These are phyloP conservation scores for Catostomus latipinnis DNA, from an alignment of 2,797 vertebrate genomes.

Conservation along the genomic window DNA sequence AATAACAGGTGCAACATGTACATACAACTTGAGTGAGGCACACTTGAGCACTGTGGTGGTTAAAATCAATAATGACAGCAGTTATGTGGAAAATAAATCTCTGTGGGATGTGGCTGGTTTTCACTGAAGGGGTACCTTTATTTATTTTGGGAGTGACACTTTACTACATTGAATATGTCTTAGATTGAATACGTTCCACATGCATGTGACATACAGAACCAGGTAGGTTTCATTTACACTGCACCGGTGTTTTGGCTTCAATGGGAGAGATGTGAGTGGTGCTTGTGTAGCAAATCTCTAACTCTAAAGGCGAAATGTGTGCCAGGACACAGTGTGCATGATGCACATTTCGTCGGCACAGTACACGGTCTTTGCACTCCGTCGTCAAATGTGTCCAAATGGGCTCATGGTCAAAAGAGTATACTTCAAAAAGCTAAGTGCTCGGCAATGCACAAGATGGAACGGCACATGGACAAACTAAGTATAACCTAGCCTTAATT, in stretches of 20 bases:
- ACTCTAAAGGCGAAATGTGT: too few relatives aligned
- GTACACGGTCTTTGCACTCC: too few relatives aligned
- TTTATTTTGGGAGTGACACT: neutral
- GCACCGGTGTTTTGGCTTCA: slow-evolving; percentile 10
- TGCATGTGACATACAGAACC: neutral
- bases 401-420: too few relatives aligned
- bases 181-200: neutral
- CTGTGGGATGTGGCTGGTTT: neutral
- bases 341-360: too few relatives aligned
- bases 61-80: neutral
- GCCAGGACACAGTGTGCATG: too few relatives aligned
- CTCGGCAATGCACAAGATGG: too few relatives aligned
- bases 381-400: too few relatives aligned
- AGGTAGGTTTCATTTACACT: neutral
- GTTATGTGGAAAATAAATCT: neutral
- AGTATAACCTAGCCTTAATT: too few relatives aligned
- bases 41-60: slow-evolving; percentile 35
- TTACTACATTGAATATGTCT: neutral
- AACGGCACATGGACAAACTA: too few relatives aligned
- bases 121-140: neutral
- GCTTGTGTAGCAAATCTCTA: too few relatives aligned
- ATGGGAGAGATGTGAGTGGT: neutral
- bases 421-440: too few relatives aligned
- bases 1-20: slow-evolving; percentile 41
- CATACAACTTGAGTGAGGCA: neutral